These are phyloP conservation scores for Myiopsitta monachus DNA, from an alignment of 2,113 vertebrate genomes.

Conservation along the genomic window DNA sequence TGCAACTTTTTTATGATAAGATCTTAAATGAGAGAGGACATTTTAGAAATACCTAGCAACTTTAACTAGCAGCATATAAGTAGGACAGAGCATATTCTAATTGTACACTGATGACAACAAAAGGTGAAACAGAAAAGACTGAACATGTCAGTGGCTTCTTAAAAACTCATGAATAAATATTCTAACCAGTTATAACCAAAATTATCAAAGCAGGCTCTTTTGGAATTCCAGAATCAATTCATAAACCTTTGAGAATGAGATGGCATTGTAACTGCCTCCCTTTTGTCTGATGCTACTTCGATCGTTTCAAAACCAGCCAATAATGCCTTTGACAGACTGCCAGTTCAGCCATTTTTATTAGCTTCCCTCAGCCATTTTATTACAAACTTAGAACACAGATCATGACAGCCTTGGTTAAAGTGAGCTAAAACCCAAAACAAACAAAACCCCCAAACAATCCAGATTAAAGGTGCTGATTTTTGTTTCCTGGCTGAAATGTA, in stretches of 20 bases:
- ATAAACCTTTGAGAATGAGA: background rate
- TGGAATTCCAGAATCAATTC: background rate
- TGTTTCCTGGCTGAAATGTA: background rate
- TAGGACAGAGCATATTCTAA: background rate
- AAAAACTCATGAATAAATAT: background rate
- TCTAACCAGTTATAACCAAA: background rate
- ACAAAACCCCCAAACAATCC: rapidly evolving
- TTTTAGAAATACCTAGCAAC: background rate
- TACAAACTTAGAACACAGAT: background rate
- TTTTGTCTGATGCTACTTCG: background rate
- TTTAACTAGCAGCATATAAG: background rate
- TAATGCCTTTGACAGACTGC: background rate
- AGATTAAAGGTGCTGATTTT: background rate
- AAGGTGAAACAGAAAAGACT: background rate
- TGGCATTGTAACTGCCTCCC: background rate
- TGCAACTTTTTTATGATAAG: background rate
- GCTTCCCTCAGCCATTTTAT: background rate
- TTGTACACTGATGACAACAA: background rate
- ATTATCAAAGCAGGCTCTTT: background rate
- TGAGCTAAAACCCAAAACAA: background rate
- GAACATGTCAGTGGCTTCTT: background rate
- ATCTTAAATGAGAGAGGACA: background rate
- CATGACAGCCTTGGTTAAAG: background rate
- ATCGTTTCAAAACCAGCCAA: background rate
- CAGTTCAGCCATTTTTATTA: background rate